phyloP scores from a whole-genome alignment of 2,113 vertebrate species.

The Podilymbus podiceps region DNA sequence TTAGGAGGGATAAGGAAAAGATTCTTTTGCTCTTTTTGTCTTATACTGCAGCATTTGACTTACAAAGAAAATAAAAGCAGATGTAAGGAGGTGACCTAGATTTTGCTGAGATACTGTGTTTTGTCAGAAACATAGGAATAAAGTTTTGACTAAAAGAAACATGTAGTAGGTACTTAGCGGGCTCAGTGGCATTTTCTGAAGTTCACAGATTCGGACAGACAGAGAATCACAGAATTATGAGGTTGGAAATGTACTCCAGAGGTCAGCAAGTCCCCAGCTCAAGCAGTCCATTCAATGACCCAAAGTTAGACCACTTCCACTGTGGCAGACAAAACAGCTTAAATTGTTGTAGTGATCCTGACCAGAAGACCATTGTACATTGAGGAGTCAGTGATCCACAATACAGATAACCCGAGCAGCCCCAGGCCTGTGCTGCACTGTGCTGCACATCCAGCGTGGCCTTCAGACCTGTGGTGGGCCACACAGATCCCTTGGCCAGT shows the following conservation, averaged over 20 bases:
- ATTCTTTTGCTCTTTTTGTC: background rate
- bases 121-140: background rate
- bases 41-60: background rate
- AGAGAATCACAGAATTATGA: background rate
- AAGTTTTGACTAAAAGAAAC: background rate
- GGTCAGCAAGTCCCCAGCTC: background rate
- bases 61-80: background rate
- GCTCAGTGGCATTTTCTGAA: background rate
- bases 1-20: background rate
- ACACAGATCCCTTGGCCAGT: background rate
- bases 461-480: background rate
- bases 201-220: background rate
- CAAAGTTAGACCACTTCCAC: background rate
- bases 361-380: background rate
- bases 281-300: background rate
- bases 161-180: background rate
- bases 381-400: background rate
- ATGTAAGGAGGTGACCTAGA: background rate
- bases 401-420: rapidly evolving
- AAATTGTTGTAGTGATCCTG: background rate
- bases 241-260: background rate
- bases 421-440: background rate
- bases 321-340: background rate
- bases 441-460: background rate
- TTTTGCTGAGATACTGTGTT: background rate